Evolutionary conservation across 2,797 vertebrate genomes (phyloP), one percentile per base, ranked within the genome.

Genomic region (Trichosurus vulpecula): DNA sequence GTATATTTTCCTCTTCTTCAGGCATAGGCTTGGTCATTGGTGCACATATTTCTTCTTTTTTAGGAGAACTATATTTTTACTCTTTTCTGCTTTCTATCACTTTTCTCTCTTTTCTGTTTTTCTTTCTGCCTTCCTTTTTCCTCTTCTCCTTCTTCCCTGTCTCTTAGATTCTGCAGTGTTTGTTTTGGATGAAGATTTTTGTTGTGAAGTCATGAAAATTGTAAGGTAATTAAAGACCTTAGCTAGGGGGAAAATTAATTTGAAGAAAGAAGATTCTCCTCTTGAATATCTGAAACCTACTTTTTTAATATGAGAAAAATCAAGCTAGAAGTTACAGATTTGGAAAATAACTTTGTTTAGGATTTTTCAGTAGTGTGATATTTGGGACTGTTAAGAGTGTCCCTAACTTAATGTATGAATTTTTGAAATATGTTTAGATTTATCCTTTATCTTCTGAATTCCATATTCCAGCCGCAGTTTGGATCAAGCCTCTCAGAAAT

Each of bases 131-230:
- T 94, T 92, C 35, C 31, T 61, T 58, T 41, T 30, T 16, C 6
- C 66, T 25, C 13, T 54, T 54, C 52, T 89, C 92, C 47, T 1
- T 92, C 30, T 95, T n/a, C 0, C 31, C 81, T 96, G 2, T 91
- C 35, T 96, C 91, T 91, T 97, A 91, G 74, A 51, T 97, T 98
- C 97, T 94, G 95, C 95, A 96, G 41, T 95, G 89, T 0, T 0
- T 95, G 31, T 97, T 97, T 98, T 97, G 95, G 57, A 95, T 96
- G 3, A 47, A 52, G 57, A 29, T 55, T 97, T 97, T 96, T 92
- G n/a, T 93, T 95, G 96, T 96, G 92, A 94, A 96, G 92, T 95
- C 97, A 93, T 93, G 97, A 95, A 94, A 96, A 93, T 95, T 97
- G 92, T 93, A 97, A 95, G 90, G 31, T 93, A 54, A 53, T 95